Evolutionary conservation across 2,113 vertebrate species (phyloP).

Genomic region (Genyomyrus donnyi): DNA sequence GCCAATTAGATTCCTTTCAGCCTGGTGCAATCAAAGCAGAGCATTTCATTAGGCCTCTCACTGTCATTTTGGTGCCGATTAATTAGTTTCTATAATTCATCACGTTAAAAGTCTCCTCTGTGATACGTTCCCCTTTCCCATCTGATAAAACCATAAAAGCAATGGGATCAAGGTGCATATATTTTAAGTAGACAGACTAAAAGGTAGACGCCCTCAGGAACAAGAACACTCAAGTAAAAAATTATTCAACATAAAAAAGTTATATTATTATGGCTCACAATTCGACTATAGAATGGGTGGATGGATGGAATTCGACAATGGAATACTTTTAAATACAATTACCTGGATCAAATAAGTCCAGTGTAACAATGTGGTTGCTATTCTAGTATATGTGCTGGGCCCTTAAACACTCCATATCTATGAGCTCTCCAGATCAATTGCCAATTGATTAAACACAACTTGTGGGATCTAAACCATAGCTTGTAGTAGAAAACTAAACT

Average conservation of each 20-base stretch:
- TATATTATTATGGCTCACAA: neutral
- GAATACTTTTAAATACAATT: neutral
- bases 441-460: neutral
- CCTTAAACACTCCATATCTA: neutral
- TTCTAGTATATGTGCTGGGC: neutral
- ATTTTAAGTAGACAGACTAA: neutral
- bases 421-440: neutral
- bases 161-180: neutral
- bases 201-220: neutral
- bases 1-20: slow-evolving; percentile 24
- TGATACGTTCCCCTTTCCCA: neutral
- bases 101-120: neutral
- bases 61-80: slow-evolving; percentile 24
- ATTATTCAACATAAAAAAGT: neutral
- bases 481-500: slow-evolving; percentile 11
- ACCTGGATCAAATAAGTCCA: neutral
- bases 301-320: neutral
- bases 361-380: neutral
- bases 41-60: slow-evolving; percentile 17
- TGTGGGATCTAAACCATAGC: slow-evolving; percentile 2
- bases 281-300: neutral
- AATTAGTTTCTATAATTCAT: slow-evolving; percentile 20
- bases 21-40: slow-evolving; percentile 20
- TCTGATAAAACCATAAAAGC: slow-evolving; percentile 1
- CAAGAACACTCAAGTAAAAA: neutral